A percentile compares a stretch with the other conserved stretches of the same genome.
phyloP scores from a whole-genome alignment of 2,113 vertebrate species.

The Brachypodius melanocephalos region DNA sequence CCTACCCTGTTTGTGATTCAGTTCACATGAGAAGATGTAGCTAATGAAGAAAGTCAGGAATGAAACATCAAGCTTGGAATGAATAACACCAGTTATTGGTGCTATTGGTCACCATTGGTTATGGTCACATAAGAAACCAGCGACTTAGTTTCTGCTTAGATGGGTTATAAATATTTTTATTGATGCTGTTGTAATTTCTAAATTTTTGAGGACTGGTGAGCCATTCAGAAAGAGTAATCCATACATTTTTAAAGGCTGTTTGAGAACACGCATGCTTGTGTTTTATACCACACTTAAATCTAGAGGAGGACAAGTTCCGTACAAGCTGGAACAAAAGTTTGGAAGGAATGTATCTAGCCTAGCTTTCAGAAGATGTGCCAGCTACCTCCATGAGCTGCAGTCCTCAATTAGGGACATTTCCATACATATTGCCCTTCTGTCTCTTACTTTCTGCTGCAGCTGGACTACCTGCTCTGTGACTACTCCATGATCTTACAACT shows the following conservation, averaged over 20 bases:
- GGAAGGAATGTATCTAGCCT: fast-evolving
- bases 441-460: background rate
- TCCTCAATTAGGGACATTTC: background rate
- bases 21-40: background rate
- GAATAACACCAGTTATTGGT: background rate
- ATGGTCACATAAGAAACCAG: background rate
- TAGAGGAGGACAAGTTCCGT: background rate
- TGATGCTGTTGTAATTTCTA: background rate
- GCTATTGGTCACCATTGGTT: background rate
- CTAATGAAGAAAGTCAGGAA: background rate
- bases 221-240: background rate
- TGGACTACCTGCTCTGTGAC: background rate
- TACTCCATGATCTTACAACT: background rate
- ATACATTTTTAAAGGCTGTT: background rate
- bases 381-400: background rate
- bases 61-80: background rate
- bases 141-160: background rate
- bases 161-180: background rate
- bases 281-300: background rate
- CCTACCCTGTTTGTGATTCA: background rate
- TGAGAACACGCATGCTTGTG: background rate
- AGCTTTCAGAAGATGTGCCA: background rate
- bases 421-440: background rate
- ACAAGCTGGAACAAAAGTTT: background rate
- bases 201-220: background rate